Conservation (phyloP, 2,888 invertebrate genomes). For the Drosophila aldrichi region DNA sequence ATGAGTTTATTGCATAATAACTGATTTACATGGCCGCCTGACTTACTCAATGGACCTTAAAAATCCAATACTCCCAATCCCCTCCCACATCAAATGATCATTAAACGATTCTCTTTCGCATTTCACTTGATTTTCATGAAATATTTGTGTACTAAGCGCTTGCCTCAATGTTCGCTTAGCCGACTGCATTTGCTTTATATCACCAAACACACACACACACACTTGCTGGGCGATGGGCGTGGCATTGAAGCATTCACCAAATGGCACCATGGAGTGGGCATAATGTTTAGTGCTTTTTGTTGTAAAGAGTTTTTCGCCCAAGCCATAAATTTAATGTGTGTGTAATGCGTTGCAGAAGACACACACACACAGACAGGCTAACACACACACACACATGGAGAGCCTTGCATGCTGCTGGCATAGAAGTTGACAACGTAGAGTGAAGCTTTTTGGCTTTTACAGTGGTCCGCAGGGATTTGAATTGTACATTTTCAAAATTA, state of each 20-base stretch:
- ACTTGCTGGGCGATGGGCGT: slow-evolving; percentile 45
- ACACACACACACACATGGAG: slow-evolving; percentile 16
- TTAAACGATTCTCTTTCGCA: not conserved
- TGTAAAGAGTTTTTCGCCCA: slow-evolving; percentile 69
- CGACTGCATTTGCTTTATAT: slow-evolving; percentile 44
- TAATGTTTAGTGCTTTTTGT: slow-evolving; percentile 77
- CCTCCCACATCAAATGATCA: slow-evolving; percentile 2
- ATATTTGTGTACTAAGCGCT: slow-evolving; percentile 31
- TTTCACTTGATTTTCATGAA: slow-evolving; percentile 28
- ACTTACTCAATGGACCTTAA: slow-evolving; percentile 6
- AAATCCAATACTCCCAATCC: not conserved
- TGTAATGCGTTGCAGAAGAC: slow-evolving; percentile 64
- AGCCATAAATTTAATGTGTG: slow-evolving; percentile 73
- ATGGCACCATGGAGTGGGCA: slow-evolving; percentile 49
- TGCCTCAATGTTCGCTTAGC: slow-evolving; percentile 11
- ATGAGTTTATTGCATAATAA: slow-evolving; percentile 67
- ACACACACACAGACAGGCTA: slow-evolving; percentile 29
- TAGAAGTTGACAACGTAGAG: not conserved
- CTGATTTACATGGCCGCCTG: slow-evolving; percentile 62
- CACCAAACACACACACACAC: slow-evolving; percentile 24
- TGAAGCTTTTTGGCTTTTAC: slow-evolving; percentile 21
- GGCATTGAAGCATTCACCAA: slow-evolving; percentile 29
- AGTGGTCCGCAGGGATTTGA: slow-evolving; percentile 23
- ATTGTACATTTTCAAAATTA: slow-evolving; percentile 7
- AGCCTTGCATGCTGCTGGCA: slow-evolving; percentile 1